phyloP scores from a whole-genome alignment of 2,888 invertebrate species.

The Xanthorhoe spadicearia region DNA sequence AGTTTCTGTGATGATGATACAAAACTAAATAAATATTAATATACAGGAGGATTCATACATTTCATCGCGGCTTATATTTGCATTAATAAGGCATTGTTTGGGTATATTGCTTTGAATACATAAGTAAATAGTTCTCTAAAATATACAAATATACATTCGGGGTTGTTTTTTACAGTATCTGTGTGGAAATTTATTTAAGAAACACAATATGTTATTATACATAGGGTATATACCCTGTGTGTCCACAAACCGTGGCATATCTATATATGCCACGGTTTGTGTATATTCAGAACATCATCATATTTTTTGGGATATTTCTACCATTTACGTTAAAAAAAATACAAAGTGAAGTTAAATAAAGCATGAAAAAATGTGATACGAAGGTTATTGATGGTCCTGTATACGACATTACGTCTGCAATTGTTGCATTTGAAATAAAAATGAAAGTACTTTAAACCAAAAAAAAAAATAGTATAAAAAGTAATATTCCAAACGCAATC shows the following conservation, averaged over 20 bases:
- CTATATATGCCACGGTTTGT: neutral
- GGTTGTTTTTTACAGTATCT: neutral
- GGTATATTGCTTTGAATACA: constrained; percentile 18
- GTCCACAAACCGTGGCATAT: no score
- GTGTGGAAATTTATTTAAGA: neutral
- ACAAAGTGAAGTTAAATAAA: no score
- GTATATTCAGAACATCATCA: no score
- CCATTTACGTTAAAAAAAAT: no score
- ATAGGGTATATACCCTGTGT: neutral
- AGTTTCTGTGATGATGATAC: constrained; percentile 8
- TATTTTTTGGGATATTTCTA: no score
- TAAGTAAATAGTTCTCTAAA: constrained; percentile 8
- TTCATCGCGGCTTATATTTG: constrained; percentile 5
- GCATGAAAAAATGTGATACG: neutral
- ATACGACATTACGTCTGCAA: neutral
- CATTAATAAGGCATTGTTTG: constrained; percentile 19
- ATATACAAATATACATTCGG: neutral
- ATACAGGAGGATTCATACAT: constrained; percentile 3
- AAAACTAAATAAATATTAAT: constrained; percentile 13
- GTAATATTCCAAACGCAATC: no score
- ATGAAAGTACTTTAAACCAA: neutral
- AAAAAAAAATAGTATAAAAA: no score
- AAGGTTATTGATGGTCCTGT: neutral
- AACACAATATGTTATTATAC: neutral
- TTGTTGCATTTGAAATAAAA: neutral